These are phyloP conservation scores for Potorous gilbertii DNA, from an alignment of 2,797 vertebrate genomes.

Conservation along the genomic window DNA sequence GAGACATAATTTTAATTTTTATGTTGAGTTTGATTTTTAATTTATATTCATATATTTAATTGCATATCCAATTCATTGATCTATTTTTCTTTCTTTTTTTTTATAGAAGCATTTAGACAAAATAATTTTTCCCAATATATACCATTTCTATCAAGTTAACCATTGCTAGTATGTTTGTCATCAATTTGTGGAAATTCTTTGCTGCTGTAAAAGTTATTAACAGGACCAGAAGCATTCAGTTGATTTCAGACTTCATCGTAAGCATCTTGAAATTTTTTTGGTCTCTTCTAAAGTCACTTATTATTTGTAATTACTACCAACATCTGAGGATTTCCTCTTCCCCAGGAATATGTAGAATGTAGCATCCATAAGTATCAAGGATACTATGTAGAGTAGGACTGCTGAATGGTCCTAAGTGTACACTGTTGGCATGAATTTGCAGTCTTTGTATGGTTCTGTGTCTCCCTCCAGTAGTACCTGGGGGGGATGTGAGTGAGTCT, in stretches of 20 bases:
- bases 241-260: background rate
- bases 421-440: background rate
- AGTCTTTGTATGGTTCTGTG: background rate
- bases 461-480: background rate
- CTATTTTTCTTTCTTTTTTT: background rate
- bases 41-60: background rate
- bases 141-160: background rate
- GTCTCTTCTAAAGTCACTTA: background rate
- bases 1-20: background rate
- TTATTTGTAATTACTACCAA: background rate
- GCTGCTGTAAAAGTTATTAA: constrained; percentile 7
- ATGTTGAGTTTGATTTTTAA: background rate
- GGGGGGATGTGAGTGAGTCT: background rate
- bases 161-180: constrained; percentile 1
- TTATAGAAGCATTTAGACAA: constrained; percentile 9
- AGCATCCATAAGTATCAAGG: background rate
- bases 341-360: background rate
- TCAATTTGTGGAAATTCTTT: constrained; percentile 20
- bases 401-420: background rate
- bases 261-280: background rate
- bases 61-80: background rate
- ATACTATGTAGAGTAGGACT: background rate
- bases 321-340: background rate
- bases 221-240: constrained; percentile 20
- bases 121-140: background rate